Base-by-base conservation (phyloP, 2,797 vertebrate genomes). In the Fistularia commersonii region DNA sequence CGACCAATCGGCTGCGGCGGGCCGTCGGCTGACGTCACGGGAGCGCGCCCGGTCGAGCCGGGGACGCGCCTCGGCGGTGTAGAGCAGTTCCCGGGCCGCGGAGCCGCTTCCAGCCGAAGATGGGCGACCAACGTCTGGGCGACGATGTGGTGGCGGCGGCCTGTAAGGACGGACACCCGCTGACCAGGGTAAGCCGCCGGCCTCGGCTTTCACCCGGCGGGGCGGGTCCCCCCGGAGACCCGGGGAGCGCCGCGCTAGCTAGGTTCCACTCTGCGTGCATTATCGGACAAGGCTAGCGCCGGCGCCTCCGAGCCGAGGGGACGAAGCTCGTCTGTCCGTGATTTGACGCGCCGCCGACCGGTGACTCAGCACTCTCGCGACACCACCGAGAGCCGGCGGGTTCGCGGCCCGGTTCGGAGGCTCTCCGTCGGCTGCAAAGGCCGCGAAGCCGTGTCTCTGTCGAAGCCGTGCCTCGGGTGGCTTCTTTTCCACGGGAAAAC, bases 51-150 rank as follows among this genome's bases (percentile, higher is more conserved):
- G 8, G 1, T 15, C 13, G 3, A 81, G n/a, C n/a, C 23, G 23
- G 23, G 23, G 23, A 23, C 23, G 23, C 23, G 23, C 23, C 23
- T 23, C 23, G 23, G 23, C 23, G 23, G 23, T 23, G 23, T 23
- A 2, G 2, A 2, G 23, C 23, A 2, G 23, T 23, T 23, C 23
- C 23, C 37, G 37, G 40, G 41, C 41, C 8, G 8, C 41, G 6
- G 7, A n/a, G 1, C 11, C 9, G 11, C 12, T 31, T 8, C n/a
- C 6, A 12, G 1, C 15, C 13, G 3, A 80, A 72, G 61, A 92
- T 92, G 91, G 69, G 81, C 54, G 87, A 90, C 33, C 79, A 85
- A 57, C 88, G 89, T 41, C 50, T 91, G 57, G 82, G 88, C 8
- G 74, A 90, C 41, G 90, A 91, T 10, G 77, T 76, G 0, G 81